A percentile compares a stretch with the other conserved stretches of the same genome.
Conservation (phyloP, 1,140 invertebrate genomes). For the Listronotus bonariensis region DNA sequence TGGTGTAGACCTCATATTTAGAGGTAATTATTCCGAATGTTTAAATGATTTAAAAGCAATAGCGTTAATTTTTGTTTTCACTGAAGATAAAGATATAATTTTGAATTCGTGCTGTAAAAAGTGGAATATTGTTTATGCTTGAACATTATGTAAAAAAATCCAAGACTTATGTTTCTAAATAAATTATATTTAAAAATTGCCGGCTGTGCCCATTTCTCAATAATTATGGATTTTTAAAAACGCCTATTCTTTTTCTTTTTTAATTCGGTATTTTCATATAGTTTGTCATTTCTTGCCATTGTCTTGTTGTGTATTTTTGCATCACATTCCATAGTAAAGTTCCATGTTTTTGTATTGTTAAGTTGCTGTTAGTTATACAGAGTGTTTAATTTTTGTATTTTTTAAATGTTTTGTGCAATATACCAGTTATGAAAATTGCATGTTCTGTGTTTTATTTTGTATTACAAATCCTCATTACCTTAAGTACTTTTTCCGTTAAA, state of each 20-base stretch:
- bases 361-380: conserved; percentile 33
- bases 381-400: conserved; percentile 31
- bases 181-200: background rate
- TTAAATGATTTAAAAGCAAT: too few species aligned
- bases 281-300: background rate
- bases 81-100: too few species aligned
- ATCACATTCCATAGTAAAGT: conserved; percentile 17
- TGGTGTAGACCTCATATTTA: too few species aligned
- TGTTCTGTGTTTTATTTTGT: conserved; percentile 37
- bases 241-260: background rate
- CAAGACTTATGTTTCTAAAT: background rate
- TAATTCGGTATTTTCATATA: background rate
- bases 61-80: too few species aligned
- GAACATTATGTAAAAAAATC: too few species aligned
- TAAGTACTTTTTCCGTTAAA: conserved; percentile 9
- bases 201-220: background rate
- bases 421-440: conserved; percentile 20
- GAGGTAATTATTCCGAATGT: too few species aligned
- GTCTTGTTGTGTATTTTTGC: conserved; percentile 14
- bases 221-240: background rate
- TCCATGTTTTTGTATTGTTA: conserved; percentile 8
- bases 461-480: conserved; percentile 17
- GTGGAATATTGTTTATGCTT: too few species aligned
- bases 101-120: too few species aligned
- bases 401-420: conserved; percentile 28